Evolutionary conservation across 2,797 vertebrate species (phyloP).

Genomic region (Uromys caudimaculatus): DNA sequence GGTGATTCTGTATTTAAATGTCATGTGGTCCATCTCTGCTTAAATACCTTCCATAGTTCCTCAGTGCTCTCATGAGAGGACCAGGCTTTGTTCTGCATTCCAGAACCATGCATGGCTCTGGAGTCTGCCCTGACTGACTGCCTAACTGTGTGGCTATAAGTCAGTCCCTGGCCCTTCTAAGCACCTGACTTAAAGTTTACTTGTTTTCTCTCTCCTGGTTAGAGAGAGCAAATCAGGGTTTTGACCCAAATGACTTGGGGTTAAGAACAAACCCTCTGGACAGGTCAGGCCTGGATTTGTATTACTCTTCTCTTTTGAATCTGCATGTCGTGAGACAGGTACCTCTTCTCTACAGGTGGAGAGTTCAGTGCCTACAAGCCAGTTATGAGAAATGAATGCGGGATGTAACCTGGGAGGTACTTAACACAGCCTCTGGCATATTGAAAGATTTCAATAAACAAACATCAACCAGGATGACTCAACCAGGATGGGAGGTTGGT

Average conservation of each 20-base stretch:
- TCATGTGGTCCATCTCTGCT: neutral
- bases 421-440: neutral
- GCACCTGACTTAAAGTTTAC: neutral
- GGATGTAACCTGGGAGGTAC: neutral
- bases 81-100: neutral
- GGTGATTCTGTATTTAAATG: neutral
- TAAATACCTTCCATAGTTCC: neutral
- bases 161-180: neutral
- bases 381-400: neutral
- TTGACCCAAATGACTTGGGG: neutral
- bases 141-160: neutral
- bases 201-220: neutral
- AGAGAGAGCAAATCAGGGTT: neutral
- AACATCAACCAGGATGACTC: neutral
- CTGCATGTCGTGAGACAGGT: neutral
- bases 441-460: neutral
- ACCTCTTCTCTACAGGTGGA: neutral
- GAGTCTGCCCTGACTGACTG: neutral
- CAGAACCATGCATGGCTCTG: neutral
- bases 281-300: neutral
- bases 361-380: neutral
- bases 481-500: neutral
- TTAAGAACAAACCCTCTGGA: neutral
- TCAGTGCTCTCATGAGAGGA: neutral
- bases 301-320: neutral